Percentiles rank a stretch among this genome's conserved stretches.
These are phyloP conservation scores for Holothuria scabra DNA, from an alignment of 53 echinoderm and acorn worm species.

Conservation along the genomic window DNA sequence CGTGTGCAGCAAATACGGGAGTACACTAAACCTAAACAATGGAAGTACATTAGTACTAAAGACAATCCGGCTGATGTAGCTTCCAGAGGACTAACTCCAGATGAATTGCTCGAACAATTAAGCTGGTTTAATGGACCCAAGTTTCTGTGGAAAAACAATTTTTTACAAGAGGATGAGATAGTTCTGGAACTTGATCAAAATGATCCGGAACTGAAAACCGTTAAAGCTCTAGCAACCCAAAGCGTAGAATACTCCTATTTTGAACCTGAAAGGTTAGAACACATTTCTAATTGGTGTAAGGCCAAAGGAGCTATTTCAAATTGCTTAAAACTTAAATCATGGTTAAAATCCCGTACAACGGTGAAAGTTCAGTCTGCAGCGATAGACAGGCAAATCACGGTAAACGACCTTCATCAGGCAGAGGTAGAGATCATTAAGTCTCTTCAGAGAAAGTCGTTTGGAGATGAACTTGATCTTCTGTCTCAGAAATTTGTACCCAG, in stretches of 20 bases:
- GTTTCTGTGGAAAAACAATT: too few species aligned
- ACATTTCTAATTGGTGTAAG: not conserved
- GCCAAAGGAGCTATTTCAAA: not conserved
- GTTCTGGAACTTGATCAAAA: not conserved
- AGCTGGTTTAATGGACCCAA: too few species aligned
- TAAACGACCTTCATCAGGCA: not conserved
- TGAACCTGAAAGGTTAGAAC: too few species aligned
- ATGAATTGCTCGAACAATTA: too few species aligned
- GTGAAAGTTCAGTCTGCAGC: not conserved
- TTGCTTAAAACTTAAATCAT: not conserved
- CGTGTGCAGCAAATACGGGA: too few species aligned
- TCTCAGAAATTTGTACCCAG: too few species aligned
- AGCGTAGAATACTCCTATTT: not conserved
- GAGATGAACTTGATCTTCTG: not conserved
- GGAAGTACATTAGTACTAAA: too few species aligned
- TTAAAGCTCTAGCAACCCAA: not conserved
- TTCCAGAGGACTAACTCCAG: too few species aligned
- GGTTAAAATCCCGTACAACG: not conserved
- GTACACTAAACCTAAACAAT: too few species aligned
- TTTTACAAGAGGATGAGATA: too few species aligned
- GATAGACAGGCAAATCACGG: not conserved
- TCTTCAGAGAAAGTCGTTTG: not conserved
- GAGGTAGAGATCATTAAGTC: not conserved
- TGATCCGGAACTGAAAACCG: not conserved
- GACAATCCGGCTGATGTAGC: too few species aligned